Evolutionary conservation across 2,797 vertebrate genomes (phyloP), one percentile per base, ranked within the genome.

Genomic region (Halcyon badia): DNA sequence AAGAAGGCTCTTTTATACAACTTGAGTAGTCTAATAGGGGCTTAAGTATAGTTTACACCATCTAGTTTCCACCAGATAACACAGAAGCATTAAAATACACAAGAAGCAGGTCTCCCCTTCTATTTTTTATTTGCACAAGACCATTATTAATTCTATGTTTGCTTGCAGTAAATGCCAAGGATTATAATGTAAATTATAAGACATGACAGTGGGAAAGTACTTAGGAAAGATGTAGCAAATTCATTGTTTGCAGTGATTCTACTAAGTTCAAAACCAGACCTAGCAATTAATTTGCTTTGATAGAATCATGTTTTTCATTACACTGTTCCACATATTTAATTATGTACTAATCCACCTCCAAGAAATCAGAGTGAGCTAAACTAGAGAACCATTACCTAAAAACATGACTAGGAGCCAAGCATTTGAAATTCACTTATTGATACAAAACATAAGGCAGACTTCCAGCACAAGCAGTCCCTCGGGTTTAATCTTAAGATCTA

Each of bases 311-410:
- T 16, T 73, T 89, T 93, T 96, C 2, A 66, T 97, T 92, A 96
- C 94, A 90, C 92, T 96, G 93, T 66, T 80, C 71, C 92, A 87
- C 72, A 64, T 69, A 94, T 87, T 94, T 97, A 97, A 97, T 97
- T 96, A 97, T n/a, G 48, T 71, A 87, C 91, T 56, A 60, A 91
- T 94, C 92, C 69, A 95, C 66, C 97, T 68, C 39, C 17, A 65
- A 79, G 88, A 90, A 91, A 78, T 21, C 77, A 52, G 77, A 87
- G 76, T 57, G 83, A 75, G 68, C 87, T 92, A 48, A n/a, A 11
- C 87, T 85, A 20, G 7, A 84, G 76, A 83, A 87, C 51, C 56
- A 54, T 96, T 91, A 91, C 91, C 92, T 92, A 69, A 89, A 79
- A 64, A 69, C 72, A 82, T 65, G 75, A 85, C 89, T 24, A 87